Base-by-base conservation (phyloP, 1,140 invertebrate species). In the Plutomurus gul region DNA sequence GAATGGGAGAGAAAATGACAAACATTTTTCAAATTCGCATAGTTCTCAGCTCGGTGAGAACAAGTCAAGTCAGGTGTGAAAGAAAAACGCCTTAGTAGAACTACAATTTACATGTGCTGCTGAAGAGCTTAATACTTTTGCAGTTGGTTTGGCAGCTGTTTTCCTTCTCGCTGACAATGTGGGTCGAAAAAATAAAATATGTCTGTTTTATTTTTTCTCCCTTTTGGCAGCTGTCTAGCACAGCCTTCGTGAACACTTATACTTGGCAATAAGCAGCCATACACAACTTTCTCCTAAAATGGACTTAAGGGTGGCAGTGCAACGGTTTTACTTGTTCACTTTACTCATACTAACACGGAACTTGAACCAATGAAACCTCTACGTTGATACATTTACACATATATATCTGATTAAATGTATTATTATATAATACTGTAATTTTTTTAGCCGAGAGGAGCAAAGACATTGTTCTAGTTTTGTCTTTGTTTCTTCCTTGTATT, bases 191-290 rank as follows among this genome's bases (percentile, higher is more conserved):
- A 65, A 65, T 65, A 65, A 65, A 65, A 65, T 65, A 65, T 65
- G 56, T 65, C 56, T 65, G 56, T 65, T 65, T 65, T 65, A 65
- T 65, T 27, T 49, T 20, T 65, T 30, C 18, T 43, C n/a, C 36
- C 25, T 65, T 65, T 65, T 65, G 56, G 56, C 56, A 65, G 56
- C 56, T 65, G 56, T 65, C 56, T 65, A 33, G 56, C 56, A 65
- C 56, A 65, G 56, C 30, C 56, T 65, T 65, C 25, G 30, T 13
- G 30, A 7, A 65, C 27, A 65, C 36, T 65, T n/a, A n/a, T 30
- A 33, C 18, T 33, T 51, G 47, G 47, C 47, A 51, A 51, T 5
- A n/a, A n/a, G 47, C 20, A 51, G 36, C 27, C 56, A 65, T 65
- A 27, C 25, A 65, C 30, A 65, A 30, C 16, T 65, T 65, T 65